Base-by-base conservation (phyloP, 2,113 vertebrate genomes). In the Poicephalus gulielmi region DNA sequence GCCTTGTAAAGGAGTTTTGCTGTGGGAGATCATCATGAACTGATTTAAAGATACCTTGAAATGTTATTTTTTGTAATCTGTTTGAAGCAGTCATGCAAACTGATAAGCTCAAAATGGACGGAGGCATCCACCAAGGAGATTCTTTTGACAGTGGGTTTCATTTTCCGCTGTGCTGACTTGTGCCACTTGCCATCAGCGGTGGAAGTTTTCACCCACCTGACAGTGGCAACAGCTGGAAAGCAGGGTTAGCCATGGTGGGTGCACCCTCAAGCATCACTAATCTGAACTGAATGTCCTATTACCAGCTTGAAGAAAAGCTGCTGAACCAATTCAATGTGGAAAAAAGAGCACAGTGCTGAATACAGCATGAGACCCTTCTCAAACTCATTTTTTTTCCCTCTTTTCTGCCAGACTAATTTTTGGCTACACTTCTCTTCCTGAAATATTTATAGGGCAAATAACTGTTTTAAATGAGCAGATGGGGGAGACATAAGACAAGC, bases 381-480 rank as follows among this genome's bases (percentile, higher is more conserved):
- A 67, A 64, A 87, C 50, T 69, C 33, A 13, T 35, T 74, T 59
- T 19, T 28, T 88, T 41, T 52, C n/a, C 10, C 5, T 76, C 17
- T 67, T 90, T 85, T 83, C 73, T 94, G 84, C 88, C 79, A 92
- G 94, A 90, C 78, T 94, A 86, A 89, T 94, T 96, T 94, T 85
- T 96, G 94, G 93, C 94, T 97, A 95, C 95, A 80, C 92, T 96
- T 96, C 94, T 96, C 94, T 92, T 94, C 82, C 86, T 97, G 95
- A 96, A 96, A 94, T 97, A 98, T 97, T 98, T 97, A 97, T 92
- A 97, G 94, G 87, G 84, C 96, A 96, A 97, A 94, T 97, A 97
- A 97, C 97, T 96, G 97, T 97, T 98, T 97, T 97, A 95, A 98
- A 94, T 96, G 97, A 98, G 97, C 98, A 98, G 98, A 97, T 98